Base-by-base conservation (phyloP, 2,113 vertebrate genomes). In the Thunnus thynnus region DNA sequence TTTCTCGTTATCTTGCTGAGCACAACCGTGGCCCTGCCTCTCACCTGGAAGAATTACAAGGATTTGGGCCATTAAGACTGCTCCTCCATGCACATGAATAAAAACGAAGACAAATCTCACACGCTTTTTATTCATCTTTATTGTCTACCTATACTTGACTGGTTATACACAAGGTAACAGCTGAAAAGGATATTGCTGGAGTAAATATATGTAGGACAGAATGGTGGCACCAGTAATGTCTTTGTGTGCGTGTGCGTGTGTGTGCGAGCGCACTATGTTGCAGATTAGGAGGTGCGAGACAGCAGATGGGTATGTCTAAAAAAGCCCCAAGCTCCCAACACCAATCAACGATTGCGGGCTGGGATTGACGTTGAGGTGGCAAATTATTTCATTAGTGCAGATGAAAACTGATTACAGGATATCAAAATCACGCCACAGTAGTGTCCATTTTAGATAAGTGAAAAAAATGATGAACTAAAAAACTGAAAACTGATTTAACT, bases 241-340 rank as follows among this genome's bases (percentile, higher is more conserved):
- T 84, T 62, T 56, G 67, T 63, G 55, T 61, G 41, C 32, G 22
- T 72, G 79, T 60, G 68, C 71, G 60, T 44, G 57, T 47, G 78
- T 44, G 60, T 73, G 67, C n/a, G 68, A 51, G 63, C 56, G 64
- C 66, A 27, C 65, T 77, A 32, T 69, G 72, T 83, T 83, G 84
- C 85, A 94, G 94, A 95, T 95, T 94, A 94, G 83, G 92, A 95
- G 93, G 94, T 95, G 94, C 84, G 91, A 96, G 94, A 95, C 94
- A 94, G 93, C 94, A 96, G 95, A 96, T 95, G 94, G 94, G 86
- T 90, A 89, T 82, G 92, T 93, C 93, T 93, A 94, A 95, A 95
- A 93, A 91, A 90, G 88, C 88, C 90, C 90, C 77, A 85, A 90
- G 89, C 88, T 81, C 85, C 84, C 86, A 83, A 84, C 89, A 89